Percentiles rank a stretch among this genome's conserved stretches.
phyloP scores from a whole-genome alignment of 2,888 invertebrate species.

The Blastobasis adustella region DNA sequence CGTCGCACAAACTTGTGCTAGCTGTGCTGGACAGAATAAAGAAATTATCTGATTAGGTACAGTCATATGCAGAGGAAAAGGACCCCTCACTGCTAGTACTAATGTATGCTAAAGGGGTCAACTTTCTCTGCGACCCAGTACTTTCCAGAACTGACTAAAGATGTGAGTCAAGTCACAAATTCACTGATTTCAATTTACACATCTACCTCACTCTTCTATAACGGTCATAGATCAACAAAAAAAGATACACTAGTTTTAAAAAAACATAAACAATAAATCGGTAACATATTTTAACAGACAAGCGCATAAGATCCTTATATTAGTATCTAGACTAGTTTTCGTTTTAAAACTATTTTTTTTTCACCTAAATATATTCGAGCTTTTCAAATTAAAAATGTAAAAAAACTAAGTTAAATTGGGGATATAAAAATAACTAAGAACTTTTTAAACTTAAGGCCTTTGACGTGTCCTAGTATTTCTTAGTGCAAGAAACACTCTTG shows the following conservation, averaged over 20 bases:
- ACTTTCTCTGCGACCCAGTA: too few relatives aligned
- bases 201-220: slow-evolving; percentile 8
- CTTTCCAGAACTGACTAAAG: not conserved
- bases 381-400: slow-evolving; percentile 11
- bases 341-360: slow-evolving; percentile 25
- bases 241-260: slow-evolving; percentile 21
- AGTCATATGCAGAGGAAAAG: too few relatives aligned
- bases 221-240: slow-evolving; percentile 29
- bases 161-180: not conserved
- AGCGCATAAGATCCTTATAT: slow-evolving; percentile 28
- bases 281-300: slow-evolving; percentile 30
- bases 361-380: slow-evolving; percentile 30
- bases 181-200: not conserved
- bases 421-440: slow-evolving; percentile 9
- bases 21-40: not conserved
- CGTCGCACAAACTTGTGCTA: too few relatives aligned
- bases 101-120: too few relatives aligned
- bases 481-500: not conserved
- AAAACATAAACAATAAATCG: slow-evolving; percentile 23
- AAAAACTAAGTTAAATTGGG: slow-evolving; percentile 9
- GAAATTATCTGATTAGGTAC: not conserved
- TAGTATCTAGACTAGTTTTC: slow-evolving; percentile 29
- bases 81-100: too few relatives aligned
- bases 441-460: slow-evolving; percentile 8
- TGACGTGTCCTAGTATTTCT: not conserved